Base-by-base conservation (phyloP, 1,140 invertebrate genomes). In the Panulirus ornatus region DNA sequence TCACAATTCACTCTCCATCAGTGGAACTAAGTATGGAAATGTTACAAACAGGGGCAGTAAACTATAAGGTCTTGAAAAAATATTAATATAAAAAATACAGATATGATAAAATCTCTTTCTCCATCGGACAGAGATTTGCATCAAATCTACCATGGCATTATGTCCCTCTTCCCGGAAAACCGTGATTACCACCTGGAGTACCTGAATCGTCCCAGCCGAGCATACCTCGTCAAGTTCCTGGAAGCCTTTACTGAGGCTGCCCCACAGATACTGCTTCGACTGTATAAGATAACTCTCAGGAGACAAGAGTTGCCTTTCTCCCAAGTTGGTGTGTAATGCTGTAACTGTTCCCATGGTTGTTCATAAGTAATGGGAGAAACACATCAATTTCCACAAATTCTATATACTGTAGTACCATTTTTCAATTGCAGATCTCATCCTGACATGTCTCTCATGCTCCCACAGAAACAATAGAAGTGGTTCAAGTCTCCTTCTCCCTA, bases 221-320 rank as follows among this genome's bases (percentile, higher is more conserved):
- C 84, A 36, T 91, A 87, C 70, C 79, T 91, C 30, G 11, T 91
- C 22, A 91, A 91, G 47, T 91, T 91, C 84, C 70, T 91, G 1
- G 90, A 91, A 44, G 90, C 90, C n/a, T 91, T 91, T n/a, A 83
- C 84, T 19, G 90, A 91, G 42, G 84, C 90, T n/a, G 90, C 90
- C 0, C 90, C 90, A 14, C 90, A 91, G 51, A 71, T 91, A 9
- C 44, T 91, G 11, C 84, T 91, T 5, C 54, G 90, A 5, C 90
- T 91, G 16, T 91, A 87, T 47, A 91, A 82, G 47, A 87, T 91
- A 27, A 58, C 90, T 0, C 66, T 86, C 42, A 73, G 84, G 36
- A 47, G 79, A 27, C 79, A 75, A 42, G 47, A 76, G n/a, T 11
- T 89, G 34, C 88, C 88, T 14, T 89, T 89, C 70, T 89, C 51